These are phyloP conservation scores for Gonatopus flavifemur DNA, from an alignment of 1,140 invertebrate genomes.

Conservation along the genomic window DNA sequence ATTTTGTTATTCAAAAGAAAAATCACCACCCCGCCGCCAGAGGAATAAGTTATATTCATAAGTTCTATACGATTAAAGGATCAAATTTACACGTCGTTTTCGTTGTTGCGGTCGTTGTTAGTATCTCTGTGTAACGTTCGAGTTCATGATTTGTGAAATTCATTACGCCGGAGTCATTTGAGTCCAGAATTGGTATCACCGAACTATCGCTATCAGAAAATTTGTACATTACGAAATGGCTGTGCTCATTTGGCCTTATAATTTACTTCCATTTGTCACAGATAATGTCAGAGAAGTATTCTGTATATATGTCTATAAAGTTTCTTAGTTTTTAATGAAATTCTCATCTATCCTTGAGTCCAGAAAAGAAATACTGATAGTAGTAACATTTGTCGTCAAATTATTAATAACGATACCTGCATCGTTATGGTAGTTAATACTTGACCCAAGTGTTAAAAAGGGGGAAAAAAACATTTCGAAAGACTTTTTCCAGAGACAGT, in stretches of 20 bases:
- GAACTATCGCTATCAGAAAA: slow-evolving; percentile 1
- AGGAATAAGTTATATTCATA: slow-evolving; percentile 36
- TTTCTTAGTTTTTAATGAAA: slow-evolving; percentile 30
- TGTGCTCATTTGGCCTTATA: slow-evolving; percentile 13
- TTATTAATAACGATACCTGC: too few species aligned
- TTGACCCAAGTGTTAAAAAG: too few species aligned
- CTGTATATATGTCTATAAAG: slow-evolving; percentile 44
- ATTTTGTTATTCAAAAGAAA: slow-evolving; percentile 69
- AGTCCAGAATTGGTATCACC: too few species aligned
- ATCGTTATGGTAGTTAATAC: too few species aligned
- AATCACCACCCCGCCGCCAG: slow-evolving; percentile 59
- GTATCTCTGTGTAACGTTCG: too few species aligned
- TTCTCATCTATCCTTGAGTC: not conserved
- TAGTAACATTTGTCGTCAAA: too few species aligned
- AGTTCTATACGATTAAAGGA: not conserved
- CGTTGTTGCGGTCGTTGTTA: too few species aligned
- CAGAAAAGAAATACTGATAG: too few species aligned
- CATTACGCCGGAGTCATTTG: too few species aligned
- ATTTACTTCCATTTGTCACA: slow-evolving; percentile 23
- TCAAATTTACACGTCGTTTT: not conserved
- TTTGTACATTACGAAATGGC: slow-evolving; percentile 1
- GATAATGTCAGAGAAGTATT: slow-evolving; percentile 28
- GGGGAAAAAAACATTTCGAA: too few species aligned
- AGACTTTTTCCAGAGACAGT: too few species aligned
- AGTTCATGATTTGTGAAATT: too few species aligned